Evolutionary conservation across 2,888 invertebrate genomes (phyloP), one percentile per base, ranked within the genome.

Genomic region (Pteria penguin): DNA sequence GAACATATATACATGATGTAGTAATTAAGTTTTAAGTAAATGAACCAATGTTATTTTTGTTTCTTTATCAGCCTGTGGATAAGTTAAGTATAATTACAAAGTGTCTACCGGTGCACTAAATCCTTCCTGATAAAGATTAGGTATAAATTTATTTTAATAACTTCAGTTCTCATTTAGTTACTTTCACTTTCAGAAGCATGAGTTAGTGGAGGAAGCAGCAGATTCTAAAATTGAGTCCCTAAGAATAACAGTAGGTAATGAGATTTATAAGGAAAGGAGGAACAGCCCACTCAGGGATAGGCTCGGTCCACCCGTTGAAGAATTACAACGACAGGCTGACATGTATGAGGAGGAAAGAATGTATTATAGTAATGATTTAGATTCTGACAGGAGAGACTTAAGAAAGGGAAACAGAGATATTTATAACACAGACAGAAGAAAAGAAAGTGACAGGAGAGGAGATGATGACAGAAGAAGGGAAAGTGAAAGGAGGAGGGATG

Each of bases 181-280:
- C 18, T 45, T 45, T 18, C 18, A 45, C 18, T 45, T 45, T 8
- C 18, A 45, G 45, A 8, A 45, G 8, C 11, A 45, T 18, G 45
- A 45, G 18, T 14, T 45, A 0, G 45, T 8, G 11, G 45, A 45
- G 45, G 18, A 18, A 14, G 45, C 45, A 14, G 18, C 61, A 55
- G 58, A 57, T 62, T 71, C 76, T 29, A 65, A 79, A 29, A 75
- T 73, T 31, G 86, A 86, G 72, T 82, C 85, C 4, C 66, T 87
- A 61, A 74, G 85, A 14, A 85, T 86, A 11, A 86, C 87, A 8
- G 86, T 87, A 31, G 87, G 84, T 22, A 87, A 85, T 80, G 86
- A 86, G 36, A 79, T 82, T 63, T 87, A 65, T 55, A 75, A 79
- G 62, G 82, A 83, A 31, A 67, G 61, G 27, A 18, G 66, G n/a